Percentiles rank a stretch among this genome's conserved stretches.
These are phyloP conservation scores for Panthera uncia DNA, from an alignment of 2,113 vertebrate genomes.

Conservation along the genomic window DNA sequence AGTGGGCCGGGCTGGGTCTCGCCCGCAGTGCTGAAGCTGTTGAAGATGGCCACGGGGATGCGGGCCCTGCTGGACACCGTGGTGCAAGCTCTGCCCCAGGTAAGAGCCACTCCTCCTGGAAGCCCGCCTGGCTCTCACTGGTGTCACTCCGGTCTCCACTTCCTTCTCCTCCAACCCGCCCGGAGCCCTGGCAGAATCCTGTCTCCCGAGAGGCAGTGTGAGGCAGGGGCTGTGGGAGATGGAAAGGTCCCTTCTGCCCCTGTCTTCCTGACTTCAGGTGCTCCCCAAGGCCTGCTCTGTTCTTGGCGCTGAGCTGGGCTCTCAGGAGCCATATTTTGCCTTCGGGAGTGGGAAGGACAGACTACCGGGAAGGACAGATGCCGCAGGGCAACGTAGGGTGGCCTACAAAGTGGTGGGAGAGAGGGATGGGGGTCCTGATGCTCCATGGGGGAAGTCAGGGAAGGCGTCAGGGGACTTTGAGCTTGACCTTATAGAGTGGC, in stretches of 20 bases:
- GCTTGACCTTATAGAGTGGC: not conserved
- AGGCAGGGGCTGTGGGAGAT: not conserved
- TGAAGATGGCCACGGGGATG: conserved; percentile 95
- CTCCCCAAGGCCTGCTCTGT: fast-evolving
- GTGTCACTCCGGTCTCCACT: not conserved
- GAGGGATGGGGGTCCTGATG: not conserved
- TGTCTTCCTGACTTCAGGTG: not conserved
- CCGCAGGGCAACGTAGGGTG: not conserved
- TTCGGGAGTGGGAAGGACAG: not conserved
- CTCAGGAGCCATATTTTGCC: not conserved
- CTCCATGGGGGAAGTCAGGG: not conserved
- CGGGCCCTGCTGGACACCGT: conserved; percentile 92
- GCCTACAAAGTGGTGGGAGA: too few relatives aligned
- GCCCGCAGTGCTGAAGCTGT: conserved; percentile 89
- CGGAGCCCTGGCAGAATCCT: not conserved
- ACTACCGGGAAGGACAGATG: not conserved
- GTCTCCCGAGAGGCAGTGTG: not conserved
- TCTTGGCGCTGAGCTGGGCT: fast-evolving
- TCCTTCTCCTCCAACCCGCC: not conserved
- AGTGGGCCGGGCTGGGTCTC: conserved; percentile 51
- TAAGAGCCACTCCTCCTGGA: conserved; percentile 64
- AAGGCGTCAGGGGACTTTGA: not conserved
- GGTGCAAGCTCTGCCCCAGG: conserved; percentile 93
- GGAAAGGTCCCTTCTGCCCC: not conserved
- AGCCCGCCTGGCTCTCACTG: fast-evolving